Evolutionary conservation across 2,113 vertebrate species (phyloP), one percentile per base, ranked within the genome.

Genomic region (Cepphus grylle): DNA sequence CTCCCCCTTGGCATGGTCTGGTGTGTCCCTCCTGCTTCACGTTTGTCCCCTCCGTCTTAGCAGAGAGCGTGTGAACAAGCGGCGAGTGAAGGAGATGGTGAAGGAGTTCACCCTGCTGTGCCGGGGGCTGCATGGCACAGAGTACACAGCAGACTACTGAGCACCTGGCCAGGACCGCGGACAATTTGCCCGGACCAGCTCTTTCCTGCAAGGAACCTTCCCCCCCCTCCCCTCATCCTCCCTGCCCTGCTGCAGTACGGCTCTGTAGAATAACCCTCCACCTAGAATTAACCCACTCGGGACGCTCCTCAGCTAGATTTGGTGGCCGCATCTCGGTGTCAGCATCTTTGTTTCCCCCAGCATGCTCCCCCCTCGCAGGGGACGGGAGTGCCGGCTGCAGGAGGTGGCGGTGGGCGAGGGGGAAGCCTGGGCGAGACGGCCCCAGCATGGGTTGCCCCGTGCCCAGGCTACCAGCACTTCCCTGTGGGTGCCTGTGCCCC

Each of bases 91-190:
- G 97, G 99, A 99, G 96, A 99, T 99, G 90, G 99, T 99, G 96
- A 99, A 99, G 97, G 99, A 99, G 94, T 99, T 99, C 97, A 99
- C 99, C 6, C 96, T 99, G 86, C 97, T 99, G 95, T 99, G 99
- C 97, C 98, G 99, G 96, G 99, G 99, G 70, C 98, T 99, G 92
- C 99, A 99, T 56, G 99, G 99, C 88, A 99, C 99, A 1, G 99
- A 99, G 95, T 99, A 99, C 65, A 99, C 99, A 52, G 99, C 99
- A 79, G 99, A 99, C 95, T 99, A 99, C 98, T 99, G 98, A 99
- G 94, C 96, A 91, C 91, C 63, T 15, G 83, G 49, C 81, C 92
- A 87, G 91, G 84, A 95, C 74, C 9, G 22, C 0, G 69, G 95
- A 96, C 62, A 47, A 77, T 94, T 96, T 88, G 76, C 94, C 91